Evolutionary conservation across 2,113 vertebrate species (phyloP).

Genomic region (Cinclus mexicanus): DNA sequence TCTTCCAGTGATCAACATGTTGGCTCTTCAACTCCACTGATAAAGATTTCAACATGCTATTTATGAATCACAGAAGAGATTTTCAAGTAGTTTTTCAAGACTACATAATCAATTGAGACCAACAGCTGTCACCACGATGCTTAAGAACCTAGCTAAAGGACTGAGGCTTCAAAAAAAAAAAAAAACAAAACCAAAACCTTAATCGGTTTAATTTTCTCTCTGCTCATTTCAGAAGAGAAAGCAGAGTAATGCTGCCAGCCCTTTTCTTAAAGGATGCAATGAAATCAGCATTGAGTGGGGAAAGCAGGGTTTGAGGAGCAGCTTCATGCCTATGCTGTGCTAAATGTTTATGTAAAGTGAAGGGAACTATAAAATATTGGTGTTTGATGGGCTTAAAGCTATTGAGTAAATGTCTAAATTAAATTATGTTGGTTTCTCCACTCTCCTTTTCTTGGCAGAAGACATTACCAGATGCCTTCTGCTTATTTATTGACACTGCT

Average conservation of each 20-base stretch:
- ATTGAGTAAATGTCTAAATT: neutral
- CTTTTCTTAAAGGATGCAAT: neutral
- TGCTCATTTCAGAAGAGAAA: neutral
- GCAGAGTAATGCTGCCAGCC: neutral
- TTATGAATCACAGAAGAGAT: neutral
- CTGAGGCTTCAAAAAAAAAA: neutral
- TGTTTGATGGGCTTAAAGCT: neutral
- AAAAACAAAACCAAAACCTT: neutral
- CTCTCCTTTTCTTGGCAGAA: neutral
- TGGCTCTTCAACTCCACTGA: neutral
- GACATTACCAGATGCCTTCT: neutral
- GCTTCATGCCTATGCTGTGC: neutral
- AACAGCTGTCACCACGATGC: neutral
- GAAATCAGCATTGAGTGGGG: neutral
- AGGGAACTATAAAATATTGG: neutral
- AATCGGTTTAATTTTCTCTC: neutral
- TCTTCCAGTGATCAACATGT: neutral
- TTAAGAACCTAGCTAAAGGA: neutral
- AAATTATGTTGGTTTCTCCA: neutral
- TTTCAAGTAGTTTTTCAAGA: constrained; percentile 18
- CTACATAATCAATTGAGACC: neutral
- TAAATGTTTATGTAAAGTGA: neutral
- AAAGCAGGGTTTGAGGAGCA: neutral
- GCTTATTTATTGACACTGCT: neutral
- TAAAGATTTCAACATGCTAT: neutral